Evolutionary conservation across 2,797 vertebrate genomes (phyloP), one percentile per base, ranked within the genome.

Genomic region (Epinephelus malabaricus): DNA sequence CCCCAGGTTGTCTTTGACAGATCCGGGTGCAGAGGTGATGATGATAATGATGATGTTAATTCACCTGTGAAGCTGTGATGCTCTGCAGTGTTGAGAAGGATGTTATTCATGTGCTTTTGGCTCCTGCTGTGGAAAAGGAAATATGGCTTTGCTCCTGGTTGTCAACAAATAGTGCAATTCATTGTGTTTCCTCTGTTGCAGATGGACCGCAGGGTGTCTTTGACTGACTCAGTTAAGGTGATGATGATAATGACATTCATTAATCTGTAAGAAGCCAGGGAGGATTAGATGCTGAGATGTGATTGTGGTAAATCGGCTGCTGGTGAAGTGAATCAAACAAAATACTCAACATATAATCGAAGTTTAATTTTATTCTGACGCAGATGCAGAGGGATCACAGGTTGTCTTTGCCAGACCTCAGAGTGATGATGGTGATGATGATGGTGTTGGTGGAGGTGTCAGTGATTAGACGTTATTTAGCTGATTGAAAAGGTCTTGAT

Each of bases 151-250:
- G 50, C 34, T 18, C 3, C n/a, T 43, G 34, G 21, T n/a, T 43
- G 6, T 34, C 25, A 21, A 34, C 4, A 45, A 61, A 2, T 2
- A 25, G 63, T 2, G 11, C 12, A 14, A 2, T 11, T 47, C 25
- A 30, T 45, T 50, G 34, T 79, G 64, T 87, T 51, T 88, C 55
- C 64, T 88, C 3, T 87, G 70, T 88, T 88, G 46, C 86, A 92
- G 90, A 51, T 43, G 70, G 79, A 88, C 15, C 76, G 66, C 73
- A 84, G 83, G n/a, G 69, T 81, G 50, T 92, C 88, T 86, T 17
- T 90, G 76, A 65, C 61, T 18, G 80, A 83, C 65, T 75, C 62
- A 4, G 60, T 83, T 30, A 81, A 89, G 88, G 89, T 90, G 89
- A 81, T 49, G 53, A 69, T 65, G 45, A 34, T 34, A 8, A 74